Percentiles rank a stretch among this genome's conserved stretches.
Conservation (phyloP, 2,797 vertebrate species). For the Phataginus tetradactyla region DNA sequence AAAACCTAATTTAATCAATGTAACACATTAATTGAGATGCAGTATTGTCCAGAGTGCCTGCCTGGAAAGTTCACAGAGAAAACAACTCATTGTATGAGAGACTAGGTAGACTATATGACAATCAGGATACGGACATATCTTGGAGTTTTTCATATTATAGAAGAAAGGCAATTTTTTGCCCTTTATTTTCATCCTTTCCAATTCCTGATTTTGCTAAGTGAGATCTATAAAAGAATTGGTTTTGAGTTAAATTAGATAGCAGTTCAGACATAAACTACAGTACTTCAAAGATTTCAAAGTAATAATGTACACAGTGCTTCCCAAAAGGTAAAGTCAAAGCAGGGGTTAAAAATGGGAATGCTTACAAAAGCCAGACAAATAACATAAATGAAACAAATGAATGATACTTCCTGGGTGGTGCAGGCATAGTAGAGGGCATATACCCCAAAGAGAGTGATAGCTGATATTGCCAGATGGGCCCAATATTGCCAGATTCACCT, state of each 20-base stretch:
- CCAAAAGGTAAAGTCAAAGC: slow-evolving; percentile 1
- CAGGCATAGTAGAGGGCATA: not conserved
- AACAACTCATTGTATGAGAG: not conserved
- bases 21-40: slow-evolving; percentile 36
- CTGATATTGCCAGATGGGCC: not conserved
- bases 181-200: not conserved
- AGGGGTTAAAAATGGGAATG: not conserved
- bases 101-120: not conserved
- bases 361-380: not conserved
- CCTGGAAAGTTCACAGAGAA: not conserved
- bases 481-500: not conserved
- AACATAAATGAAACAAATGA: not conserved
- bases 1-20: slow-evolving; percentile 78
- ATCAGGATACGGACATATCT: not conserved
- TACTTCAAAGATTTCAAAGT: not conserved
- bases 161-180: not conserved
- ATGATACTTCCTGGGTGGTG: not conserved
- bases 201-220: not conserved
- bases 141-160: not conserved
- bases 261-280: not conserved
- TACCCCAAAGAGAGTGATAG: not conserved
- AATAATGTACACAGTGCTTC: not conserved
- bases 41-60: not conserved
- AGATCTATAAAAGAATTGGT: not conserved
- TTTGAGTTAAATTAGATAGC: not conserved